These are phyloP conservation scores for Ephydatia muelleri DNA, from an alignment of 37 sponge, comb jelly and placozoan genomes.

Conservation along the genomic window DNA sequence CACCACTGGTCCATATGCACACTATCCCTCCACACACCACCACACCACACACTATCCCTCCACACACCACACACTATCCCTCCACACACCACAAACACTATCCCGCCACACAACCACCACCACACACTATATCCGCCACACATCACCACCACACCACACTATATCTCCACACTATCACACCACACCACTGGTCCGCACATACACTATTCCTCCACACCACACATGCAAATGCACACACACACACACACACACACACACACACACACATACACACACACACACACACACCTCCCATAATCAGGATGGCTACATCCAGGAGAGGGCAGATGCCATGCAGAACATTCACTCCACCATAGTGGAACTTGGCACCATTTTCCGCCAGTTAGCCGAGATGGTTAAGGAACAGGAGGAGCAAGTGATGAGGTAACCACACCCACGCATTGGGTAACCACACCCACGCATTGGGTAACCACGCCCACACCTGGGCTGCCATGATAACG, in stretches of 20 bases:
- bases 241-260: too few species aligned
- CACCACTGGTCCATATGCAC: not conserved
- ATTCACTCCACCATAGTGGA: conserved; percentile 97
- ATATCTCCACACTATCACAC: too few species aligned
- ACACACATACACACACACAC: too few species aligned
- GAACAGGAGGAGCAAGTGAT: conserved; percentile 95
- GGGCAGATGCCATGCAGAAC: conserved; percentile 94
- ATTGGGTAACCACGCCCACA: not conserved
- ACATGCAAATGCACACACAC: not conserved
- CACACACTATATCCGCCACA: too few species aligned
- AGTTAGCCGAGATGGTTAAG: conserved; percentile 97
- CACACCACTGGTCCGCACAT: not conserved
- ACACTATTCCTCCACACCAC: not conserved
- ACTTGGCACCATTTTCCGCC: conserved; percentile 89
- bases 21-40: too few species aligned
- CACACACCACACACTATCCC: too few species aligned
- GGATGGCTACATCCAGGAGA: conserved; percentile 87
- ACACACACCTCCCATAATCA: conserved; percentile 1
- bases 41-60: too few species aligned
- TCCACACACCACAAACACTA: too few species aligned
- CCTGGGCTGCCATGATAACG: not conserved
- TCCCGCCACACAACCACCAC: too few species aligned
- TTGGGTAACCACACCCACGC: not conserved
- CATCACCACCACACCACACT: too few species aligned
- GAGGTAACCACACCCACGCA: conserved; percentile 52